A percentile compares a stretch with the other conserved stretches of the same genome.
Evolutionary conservation across 2,797 vertebrate species (phyloP).

Genomic region (Erpetoichthys calabaricus): DNA sequence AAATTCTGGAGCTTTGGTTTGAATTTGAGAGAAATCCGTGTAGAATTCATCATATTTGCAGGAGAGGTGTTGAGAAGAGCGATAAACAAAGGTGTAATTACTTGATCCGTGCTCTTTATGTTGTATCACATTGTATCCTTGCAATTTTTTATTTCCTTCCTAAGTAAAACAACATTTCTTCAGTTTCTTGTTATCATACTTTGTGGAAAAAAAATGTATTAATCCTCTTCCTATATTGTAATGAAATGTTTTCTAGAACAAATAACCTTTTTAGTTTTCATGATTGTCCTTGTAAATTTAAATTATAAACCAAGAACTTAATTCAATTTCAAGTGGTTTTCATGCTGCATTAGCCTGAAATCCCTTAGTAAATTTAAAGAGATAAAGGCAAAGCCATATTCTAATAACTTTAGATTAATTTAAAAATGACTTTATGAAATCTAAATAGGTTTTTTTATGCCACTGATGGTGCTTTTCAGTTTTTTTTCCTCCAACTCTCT

Average conservation of each 20-base stretch:
- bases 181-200: background rate
- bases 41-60: no score
- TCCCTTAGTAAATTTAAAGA: constrained; percentile 3
- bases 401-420: constrained; percentile 4
- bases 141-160: no score
- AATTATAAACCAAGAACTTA: constrained; percentile 2
- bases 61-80: no score
- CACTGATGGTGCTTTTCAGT: background rate
- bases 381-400: constrained; percentile 4
- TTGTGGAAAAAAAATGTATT: background rate
- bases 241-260: background rate
- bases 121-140: no score
- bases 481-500: background rate
- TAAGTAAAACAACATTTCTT: no score
- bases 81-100: no score
- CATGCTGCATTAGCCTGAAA: constrained; percentile 2
- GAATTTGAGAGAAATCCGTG: no score
- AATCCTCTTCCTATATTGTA: no score
- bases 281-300: background rate
- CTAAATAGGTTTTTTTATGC: background rate
- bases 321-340: constrained; percentile 1
- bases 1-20: no score
- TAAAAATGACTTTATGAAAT: constrained; percentile 3
- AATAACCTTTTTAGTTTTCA: constrained; percentile 1
- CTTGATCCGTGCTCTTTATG: no score